A percentile compares a stretch with the other conserved stretches of the same genome.
Conservation (phyloP, 2,888 invertebrate genomes). For the Colostygia pectinataria region DNA sequence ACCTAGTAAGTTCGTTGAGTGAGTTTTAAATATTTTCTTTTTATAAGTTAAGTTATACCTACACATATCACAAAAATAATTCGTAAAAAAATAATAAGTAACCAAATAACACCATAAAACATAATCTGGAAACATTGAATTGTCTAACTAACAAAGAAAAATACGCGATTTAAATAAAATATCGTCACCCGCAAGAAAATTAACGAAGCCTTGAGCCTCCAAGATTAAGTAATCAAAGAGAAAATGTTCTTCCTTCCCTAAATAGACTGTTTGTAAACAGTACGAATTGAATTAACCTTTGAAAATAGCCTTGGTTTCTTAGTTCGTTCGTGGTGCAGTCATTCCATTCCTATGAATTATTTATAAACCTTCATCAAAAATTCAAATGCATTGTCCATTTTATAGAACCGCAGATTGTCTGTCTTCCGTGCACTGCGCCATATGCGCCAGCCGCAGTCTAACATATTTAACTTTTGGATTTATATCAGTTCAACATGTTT, state of each 20-base stretch:
- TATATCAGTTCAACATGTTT: too few relatives aligned
- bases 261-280: constrained; percentile 38
- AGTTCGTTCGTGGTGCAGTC: constrained; percentile 24
- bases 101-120: background rate
- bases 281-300: constrained; percentile 33
- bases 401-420: constrained; percentile 12
- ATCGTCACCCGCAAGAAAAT: constrained; percentile 37
- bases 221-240: constrained; percentile 46
- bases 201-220: constrained; percentile 31
- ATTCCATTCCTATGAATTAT: constrained; percentile 39
- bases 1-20: too few relatives aligned
- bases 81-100: background rate
- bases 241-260: constrained; percentile 31
- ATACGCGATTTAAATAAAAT: constrained; percentile 41
- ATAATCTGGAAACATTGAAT: background rate
- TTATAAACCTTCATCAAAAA: constrained; percentile 38
- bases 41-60: too few relatives aligned
- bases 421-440: too few relatives aligned
- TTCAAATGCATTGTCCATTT: constrained; percentile 33
- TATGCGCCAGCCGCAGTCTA: too few relatives aligned
- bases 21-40: too few relatives aligned
- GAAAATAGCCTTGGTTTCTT: constrained; percentile 22
- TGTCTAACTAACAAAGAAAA: constrained; percentile 13
- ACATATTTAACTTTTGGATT: too few relatives aligned
- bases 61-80: too few relatives aligned